Evolutionary conservation across 1,140 invertebrate species (phyloP), one percentile per base, ranked within the genome.

Genomic region (Dendrolimus kikuchii): DNA sequence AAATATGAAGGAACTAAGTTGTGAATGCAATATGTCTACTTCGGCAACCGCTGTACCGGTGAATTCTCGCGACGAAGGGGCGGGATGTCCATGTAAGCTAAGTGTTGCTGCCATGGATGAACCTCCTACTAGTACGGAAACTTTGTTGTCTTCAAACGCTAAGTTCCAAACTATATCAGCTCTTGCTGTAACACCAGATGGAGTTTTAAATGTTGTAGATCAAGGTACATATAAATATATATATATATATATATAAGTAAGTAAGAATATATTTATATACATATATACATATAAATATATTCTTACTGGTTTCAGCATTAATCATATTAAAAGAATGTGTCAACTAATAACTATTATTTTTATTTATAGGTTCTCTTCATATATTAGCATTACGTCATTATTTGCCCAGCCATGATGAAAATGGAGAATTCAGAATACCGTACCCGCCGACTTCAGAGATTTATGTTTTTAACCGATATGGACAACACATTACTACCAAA

Each of bases 391-490:
- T 99, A 8, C 93, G 97, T 65, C 96, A 96, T 48, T 96, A 96
- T 77, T 80, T 98, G 52, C 96, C 97, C 0, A 91, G 91, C 23
- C 94, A 96, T 64, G 95, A 97, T 74, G 93, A 96, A 79, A 95
- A 93, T 66, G 94, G 95, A 5, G 96, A 98, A 81, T 98, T 97
- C 80, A 94, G 96, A 72, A 96, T 98, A 68, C 94, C 95, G 6
- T 97, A 95, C 85, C 96, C 92, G 64, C 95, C 92, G 0, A 95
- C 95, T 0, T 95, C 96, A 61, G 97, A 99, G 88, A 90, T 98
- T 40, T 99, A 98, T 71, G 93, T 98, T 0, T 99, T 99, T 77
- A 96, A 96, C 84, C 90, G 94, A 7, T 97, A 98, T 73, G 98
- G 98, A 0, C 97, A 99, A 81, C 97, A 99, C 78, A 94, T 96